Evolutionary conservation across 92 coral and sea anemone genomes (phyloP).

Genomic region (Phenganax subtilis): DNA sequence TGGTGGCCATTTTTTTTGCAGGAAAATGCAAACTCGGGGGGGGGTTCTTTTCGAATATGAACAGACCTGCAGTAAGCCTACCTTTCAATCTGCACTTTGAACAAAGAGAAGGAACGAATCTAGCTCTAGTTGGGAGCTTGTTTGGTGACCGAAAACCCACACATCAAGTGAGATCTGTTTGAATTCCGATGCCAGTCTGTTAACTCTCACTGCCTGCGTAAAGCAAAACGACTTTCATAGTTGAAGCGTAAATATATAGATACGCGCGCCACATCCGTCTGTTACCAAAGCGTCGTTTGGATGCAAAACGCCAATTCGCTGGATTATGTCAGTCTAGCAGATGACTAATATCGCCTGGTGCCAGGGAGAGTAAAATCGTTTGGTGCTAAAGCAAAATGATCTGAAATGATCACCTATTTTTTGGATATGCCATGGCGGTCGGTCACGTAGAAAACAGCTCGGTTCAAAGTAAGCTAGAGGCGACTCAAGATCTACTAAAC

Average conservation of each 20-base stretch:
- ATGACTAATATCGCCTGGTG: too few relatives aligned
- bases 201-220: constrained; percentile 72
- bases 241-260: too few relatives aligned
- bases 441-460: constrained; percentile 13
- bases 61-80: constrained; percentile 11
- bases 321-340: too few relatives aligned
- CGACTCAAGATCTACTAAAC: background rate
- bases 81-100: constrained; percentile 80
- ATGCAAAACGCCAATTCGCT: too few relatives aligned
- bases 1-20: background rate
- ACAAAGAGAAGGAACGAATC: constrained; percentile 84
- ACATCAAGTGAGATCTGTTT: constrained; percentile 82
- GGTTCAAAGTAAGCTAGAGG: background rate
- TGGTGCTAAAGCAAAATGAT: too few relatives aligned
- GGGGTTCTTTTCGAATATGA: too few relatives aligned
- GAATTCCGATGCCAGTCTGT: constrained; percentile 56
- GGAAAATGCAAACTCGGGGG: background rate
- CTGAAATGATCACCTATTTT: too few relatives aligned
- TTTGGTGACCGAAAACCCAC: constrained; percentile 93
- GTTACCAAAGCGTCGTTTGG: too few relatives aligned
- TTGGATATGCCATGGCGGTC: background rate
- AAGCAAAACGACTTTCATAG: background rate
- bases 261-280: too few relatives aligned
- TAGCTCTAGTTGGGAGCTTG: constrained; percentile 84
- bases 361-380: too few relatives aligned